A percentile compares a stretch with the other conserved stretches of the same genome.
Conservation (phyloP, 2,113 vertebrate genomes). For the Tupaia tana region DNA sequence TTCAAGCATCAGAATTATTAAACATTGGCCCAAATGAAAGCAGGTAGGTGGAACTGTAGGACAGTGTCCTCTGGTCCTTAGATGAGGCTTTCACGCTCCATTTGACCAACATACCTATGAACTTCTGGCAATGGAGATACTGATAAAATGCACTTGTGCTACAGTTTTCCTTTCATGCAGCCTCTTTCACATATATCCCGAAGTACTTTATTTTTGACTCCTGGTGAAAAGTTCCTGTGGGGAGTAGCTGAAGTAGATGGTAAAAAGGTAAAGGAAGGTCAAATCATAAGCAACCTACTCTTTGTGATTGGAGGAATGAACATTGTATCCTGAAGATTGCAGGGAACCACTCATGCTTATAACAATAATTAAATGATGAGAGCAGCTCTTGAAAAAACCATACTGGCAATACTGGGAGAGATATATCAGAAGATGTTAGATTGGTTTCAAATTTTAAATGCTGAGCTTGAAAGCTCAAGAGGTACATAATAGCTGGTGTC, state of each 20-base stretch:
- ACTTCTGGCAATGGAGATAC: neutral
- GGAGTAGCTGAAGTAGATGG: neutral
- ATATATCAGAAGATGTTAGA: neutral
- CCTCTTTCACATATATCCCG: neutral
- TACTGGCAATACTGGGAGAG: neutral
- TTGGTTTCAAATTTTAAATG: neutral
- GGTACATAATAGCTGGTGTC: neutral
- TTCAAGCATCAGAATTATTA: neutral
- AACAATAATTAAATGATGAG: conserved; percentile 39
- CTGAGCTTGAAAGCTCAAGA: neutral
- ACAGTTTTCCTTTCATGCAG: neutral
- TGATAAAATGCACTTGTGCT: neutral
- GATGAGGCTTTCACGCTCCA: neutral
- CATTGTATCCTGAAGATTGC: neutral
- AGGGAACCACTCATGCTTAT: conserved; percentile 9
- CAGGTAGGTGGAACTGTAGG: neutral
- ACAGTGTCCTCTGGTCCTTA: neutral
- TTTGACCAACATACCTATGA: neutral
- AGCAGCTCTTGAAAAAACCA: neutral
- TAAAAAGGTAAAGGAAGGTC: conserved; percentile 11
- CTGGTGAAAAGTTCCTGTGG: neutral
- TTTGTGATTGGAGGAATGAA: neutral
- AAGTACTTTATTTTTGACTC: conserved; percentile 47
- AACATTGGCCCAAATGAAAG: neutral
- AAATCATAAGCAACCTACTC: neutral